Evolutionary conservation across 2,797 vertebrate species (phyloP), one percentile per base, ranked within the genome.

Genomic region (Typhlichthys subterraneus): DNA sequence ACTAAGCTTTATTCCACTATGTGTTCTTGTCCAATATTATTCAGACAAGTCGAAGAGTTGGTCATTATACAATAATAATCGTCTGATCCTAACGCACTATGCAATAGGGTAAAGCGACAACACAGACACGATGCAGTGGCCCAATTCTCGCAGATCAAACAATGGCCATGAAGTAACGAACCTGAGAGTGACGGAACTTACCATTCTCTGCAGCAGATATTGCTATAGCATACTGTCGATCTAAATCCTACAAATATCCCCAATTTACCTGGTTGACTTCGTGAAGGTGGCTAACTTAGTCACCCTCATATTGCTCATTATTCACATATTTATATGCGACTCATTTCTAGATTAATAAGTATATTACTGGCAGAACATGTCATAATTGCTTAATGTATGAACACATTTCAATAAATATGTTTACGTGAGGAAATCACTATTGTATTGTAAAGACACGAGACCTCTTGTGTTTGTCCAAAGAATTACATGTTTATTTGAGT

Each of bases 391-490:
- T 14, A 38, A 1, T 14, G 0, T 1, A 5, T 5, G 46, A 23
- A 3, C n/a, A 5, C 14, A 56, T 13, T 10, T 1, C 1, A n/a
- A 5, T 1, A 6, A 1, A 45, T 61, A 53, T 45, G 1, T 47
- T 56, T 51, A 52, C 10, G 33, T 1, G 1, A 65, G 64, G 38
- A 42, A n/a, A 67, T 42, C 17, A 17, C 12, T 70, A 62, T 68
- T 75, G 65, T 79, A 59, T 17, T 17, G 15, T 61, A n/a, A 12
- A 56, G 52, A 69, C 57, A 63, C 15, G 46, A 29, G 71, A 75
- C 87, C 89, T 42, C 87, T 77, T 5, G 84, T 71, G 89, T 69
- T 67, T 1, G 48, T 52, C 53, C 1, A 2, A 31, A 56, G 82
- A 80, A 87, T 45, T 51, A 58, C 88, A 73, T 3, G 53, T 13